Evolutionary conservation across 2,888 invertebrate genomes (phyloP).

Genomic region (Drosophila conformis): DNA sequence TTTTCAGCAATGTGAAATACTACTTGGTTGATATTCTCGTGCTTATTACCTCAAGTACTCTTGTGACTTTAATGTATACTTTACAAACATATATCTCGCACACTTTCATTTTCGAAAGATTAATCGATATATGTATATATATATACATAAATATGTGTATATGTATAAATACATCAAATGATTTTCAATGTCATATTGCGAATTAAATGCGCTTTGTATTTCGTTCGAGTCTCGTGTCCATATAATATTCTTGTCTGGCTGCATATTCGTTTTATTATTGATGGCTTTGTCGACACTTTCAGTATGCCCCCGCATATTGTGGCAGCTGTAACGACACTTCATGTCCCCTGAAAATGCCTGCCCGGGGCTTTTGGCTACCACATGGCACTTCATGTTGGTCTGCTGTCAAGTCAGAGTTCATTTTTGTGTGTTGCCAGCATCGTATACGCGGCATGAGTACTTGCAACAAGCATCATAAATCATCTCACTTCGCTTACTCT

Average conservation of each 20-base stretch:
- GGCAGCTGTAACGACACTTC: conserved; percentile 63
- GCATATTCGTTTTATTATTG: conserved; percentile 58
- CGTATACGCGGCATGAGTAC: conserved; percentile 17
- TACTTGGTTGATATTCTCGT: neutral
- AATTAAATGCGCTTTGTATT: conserved; percentile 56
- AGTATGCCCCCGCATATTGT: conserved; percentile 33
- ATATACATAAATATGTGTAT: neutral
- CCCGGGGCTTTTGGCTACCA: conserved; percentile 21
- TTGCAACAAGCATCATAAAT: conserved; percentile 47
- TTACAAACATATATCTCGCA: neutral
- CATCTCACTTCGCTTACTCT: conserved; percentile 32
- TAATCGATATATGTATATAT: neutral
- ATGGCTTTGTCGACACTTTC: conserved; percentile 54
- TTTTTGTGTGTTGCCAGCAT: conserved; percentile 35
- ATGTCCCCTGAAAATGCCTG: conserved; percentile 24
- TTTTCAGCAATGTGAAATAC: neutral
- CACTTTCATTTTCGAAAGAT: neutral
- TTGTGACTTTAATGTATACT: neutral
- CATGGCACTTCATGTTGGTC: conserved; percentile 8
- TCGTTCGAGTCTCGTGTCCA: conserved; percentile 6
- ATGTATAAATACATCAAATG: neutral
- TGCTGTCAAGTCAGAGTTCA: conserved; percentile 28
- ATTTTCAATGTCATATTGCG: conserved; percentile 63
- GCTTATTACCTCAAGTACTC: neutral
- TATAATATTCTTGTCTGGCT: conserved; percentile 25